Evolutionary conservation across 1,140 invertebrate species (phyloP), one percentile per base, ranked within the genome.

Genomic region (Chymomyza costata): DNA sequence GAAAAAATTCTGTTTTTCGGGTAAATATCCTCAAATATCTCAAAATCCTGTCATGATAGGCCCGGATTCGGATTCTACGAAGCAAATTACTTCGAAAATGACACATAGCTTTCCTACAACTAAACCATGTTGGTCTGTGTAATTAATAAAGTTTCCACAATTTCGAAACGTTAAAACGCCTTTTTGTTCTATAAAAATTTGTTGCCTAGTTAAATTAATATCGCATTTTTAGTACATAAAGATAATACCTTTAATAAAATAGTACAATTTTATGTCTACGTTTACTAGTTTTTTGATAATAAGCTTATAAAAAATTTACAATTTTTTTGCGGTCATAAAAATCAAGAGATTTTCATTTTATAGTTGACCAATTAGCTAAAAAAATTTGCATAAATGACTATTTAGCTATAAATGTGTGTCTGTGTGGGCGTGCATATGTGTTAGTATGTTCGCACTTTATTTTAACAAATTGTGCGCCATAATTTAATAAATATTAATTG

Each of bases 401-500:
- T n/a, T n/a, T n/a, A n/a, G n/a, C n/a, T n/a, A 41, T 39, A 10
- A 3, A 5, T 2, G 13, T 34, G 13, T 34, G 32, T 34, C 3
- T 34, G 32, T 13, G 8, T 34, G 13, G 5, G n/a, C 17, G 14
- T 10, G n/a, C n/a, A n/a, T 43, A 28, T 51, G 13, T 28, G 30
- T 46, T 6, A 48, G 13, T 50, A 16, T 51, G 14, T 6, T 34
- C 13, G 11, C 8, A 10, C 32, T 25, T 25, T 8, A 25, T 8
- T 34, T 8, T 34, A 34, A 14, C 45, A 47, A 57, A 56, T 44
- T 49, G 44, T 30, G 43, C 47, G 37, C 32, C 40, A 37, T 47
- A 65, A 71, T 65, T 65, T 55, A 59, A 64, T 73, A 50, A 32
- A 69, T 61, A 69, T 76, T 65, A 51, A 69, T 76, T 74, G 40